These are phyloP conservation scores for Caenorhabditis latens DNA, from an alignment of 1,140 invertebrate genomes.

Conservation along the genomic window DNA sequence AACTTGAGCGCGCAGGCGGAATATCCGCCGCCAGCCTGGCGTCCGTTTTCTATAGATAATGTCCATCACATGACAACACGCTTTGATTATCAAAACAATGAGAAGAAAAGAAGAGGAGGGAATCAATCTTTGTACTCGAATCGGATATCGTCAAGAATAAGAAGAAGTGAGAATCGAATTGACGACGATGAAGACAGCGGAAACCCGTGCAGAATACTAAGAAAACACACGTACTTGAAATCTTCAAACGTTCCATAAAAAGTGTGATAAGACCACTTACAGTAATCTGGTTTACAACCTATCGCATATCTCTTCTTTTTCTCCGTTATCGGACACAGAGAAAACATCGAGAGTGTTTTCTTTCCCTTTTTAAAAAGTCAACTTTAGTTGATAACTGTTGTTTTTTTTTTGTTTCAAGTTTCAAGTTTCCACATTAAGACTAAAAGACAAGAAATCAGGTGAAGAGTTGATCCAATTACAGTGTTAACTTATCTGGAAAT, in stretches of 20 bases:
- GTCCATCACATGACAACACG: constrained; percentile 51
- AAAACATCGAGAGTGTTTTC: no score
- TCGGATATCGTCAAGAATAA: constrained; percentile 10
- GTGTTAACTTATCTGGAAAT: constrained; percentile 15
- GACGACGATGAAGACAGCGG: background rate
- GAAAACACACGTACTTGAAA: constrained; percentile 40
- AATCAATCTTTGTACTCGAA: constrained; percentile 50
- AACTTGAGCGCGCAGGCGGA: constrained; percentile 54
- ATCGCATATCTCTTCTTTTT: background rate
- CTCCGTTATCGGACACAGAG: no score
- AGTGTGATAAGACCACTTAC: constrained; percentile 10
- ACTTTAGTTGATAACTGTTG: background rate
- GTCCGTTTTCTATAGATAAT: constrained; percentile 44
- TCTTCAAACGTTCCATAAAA: constrained; percentile 38
- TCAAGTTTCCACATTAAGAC: no score
- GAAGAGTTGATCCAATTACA: constrained; percentile 7
- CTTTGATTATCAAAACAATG: constrained; percentile 47
- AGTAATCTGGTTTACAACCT: constrained; percentile 36
- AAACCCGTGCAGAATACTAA: constrained; percentile 42
- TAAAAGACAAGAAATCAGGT: background rate
- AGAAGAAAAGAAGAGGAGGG: background rate
- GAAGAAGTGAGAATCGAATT: background rate
- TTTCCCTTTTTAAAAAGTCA: background rate
- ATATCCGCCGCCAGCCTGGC: constrained; percentile 52
- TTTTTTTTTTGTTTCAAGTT: background rate